Evolutionary conservation across 1,140 invertebrate species (phyloP), one percentile per base, ranked within the genome.

Genomic region (Papilio polyxenes): DNA sequence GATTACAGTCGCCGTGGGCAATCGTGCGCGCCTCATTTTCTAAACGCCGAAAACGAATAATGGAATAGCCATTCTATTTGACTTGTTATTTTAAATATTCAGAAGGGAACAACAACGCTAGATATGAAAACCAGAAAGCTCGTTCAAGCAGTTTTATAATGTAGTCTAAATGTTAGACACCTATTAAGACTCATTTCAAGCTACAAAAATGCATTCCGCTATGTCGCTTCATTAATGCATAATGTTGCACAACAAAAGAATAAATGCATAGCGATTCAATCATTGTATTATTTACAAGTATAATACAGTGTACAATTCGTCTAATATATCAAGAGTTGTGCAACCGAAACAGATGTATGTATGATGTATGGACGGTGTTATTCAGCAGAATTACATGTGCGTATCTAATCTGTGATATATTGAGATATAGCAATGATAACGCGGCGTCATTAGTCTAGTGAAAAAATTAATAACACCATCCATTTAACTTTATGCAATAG

Each of bases 1-100:
- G 87, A 89, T 87, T 86, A 87, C 84, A 69, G 76, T 83, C 84
- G 87, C 88, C 88, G 51, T 59, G 20, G 80, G 88, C 83, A 85
- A 86, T 88, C 88, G 87, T 86, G 88, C 83, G 82, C 79, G 9
- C 20, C 31, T 72, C 80, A 80, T 85, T 84, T 81, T 83, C 69
- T 81, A 76, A 83, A 44, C 59, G 80, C 40, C 81, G 69, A 69
- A 53, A 81, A 75, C 75, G 56, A 69, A 23, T 72, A 72, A 37
- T 72, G 31, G 11, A 72, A 40, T 72, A 72, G 23, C 65, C 11
- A 72, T 3, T 37, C 23, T 8, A 49, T 44, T 72, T 37, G n/a
- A 37, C 74, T 6, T 17, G 44, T 40, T 72, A 69, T 75, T 44
- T n/a, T 48, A 48, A 48, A 72, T 40, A 40, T 13, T 15, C 37